phyloP scores from a whole-genome alignment of 2,888 invertebrate species.

The Arctia plantaginis region DNA sequence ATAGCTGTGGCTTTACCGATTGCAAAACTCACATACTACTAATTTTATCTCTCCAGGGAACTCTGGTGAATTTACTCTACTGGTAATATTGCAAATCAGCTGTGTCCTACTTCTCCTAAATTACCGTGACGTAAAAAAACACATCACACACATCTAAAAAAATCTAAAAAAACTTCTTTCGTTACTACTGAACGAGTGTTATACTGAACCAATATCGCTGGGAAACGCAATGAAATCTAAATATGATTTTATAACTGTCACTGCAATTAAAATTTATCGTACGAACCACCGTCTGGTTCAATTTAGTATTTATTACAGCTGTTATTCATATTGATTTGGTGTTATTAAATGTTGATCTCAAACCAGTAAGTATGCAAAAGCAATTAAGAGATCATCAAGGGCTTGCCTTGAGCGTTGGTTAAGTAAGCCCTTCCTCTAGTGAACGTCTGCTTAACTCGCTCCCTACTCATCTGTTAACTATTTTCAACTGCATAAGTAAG shows the following conservation, averaged over 20 bases:
- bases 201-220: slow-evolving; percentile 7
- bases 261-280: slow-evolving; percentile 36
- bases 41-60: background rate
- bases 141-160: too few relatives aligned
- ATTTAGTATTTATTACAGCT: slow-evolving; percentile 34
- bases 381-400: slow-evolving; percentile 58
- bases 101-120: background rate
- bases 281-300: slow-evolving; percentile 17
- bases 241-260: slow-evolving; percentile 44
- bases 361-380: slow-evolving; percentile 51
- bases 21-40: background rate
- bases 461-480: slow-evolving; percentile 53
- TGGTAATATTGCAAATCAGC: background rate
- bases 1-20: background rate
- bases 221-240: slow-evolving; percentile 9
- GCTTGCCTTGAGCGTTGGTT: slow-evolving; percentile 68
- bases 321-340: slow-evolving; percentile 42
- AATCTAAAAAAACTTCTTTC: background rate
- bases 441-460: slow-evolving; percentile 51
- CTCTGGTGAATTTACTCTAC: background rate
- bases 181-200: background rate
- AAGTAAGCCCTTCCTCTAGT: slow-evolving; percentile 60
- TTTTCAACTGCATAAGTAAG: slow-evolving; percentile 54
- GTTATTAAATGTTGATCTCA: slow-evolving; percentile 48
- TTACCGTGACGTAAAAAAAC: background rate